These are phyloP conservation scores for Lissonota sp. DNA, from an alignment of 2,888 invertebrate genomes.

Conservation along the genomic window DNA sequence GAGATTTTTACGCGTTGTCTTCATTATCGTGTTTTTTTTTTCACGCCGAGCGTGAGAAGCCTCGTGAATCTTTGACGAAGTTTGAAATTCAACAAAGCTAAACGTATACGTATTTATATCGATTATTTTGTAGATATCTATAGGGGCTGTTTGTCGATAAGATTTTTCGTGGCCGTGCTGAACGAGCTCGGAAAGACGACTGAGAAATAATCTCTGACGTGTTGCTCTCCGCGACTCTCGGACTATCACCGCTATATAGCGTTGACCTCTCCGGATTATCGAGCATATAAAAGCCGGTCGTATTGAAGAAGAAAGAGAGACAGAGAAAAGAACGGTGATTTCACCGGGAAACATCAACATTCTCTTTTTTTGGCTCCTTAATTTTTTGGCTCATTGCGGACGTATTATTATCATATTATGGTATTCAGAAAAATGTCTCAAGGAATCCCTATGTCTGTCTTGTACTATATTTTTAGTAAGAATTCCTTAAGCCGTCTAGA, in stretches of 20 bases:
- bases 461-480: too few relatives aligned
- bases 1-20: conserved; percentile 5
- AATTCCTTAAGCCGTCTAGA: too few relatives aligned
- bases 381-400: too few relatives aligned
- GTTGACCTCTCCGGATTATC: neutral
- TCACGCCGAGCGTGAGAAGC: neutral
- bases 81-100: neutral
- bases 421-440: too few relatives aligned
- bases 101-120: neutral
- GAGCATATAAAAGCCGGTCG: neutral
- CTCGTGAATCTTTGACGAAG: too few relatives aligned
- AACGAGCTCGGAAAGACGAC: conserved; percentile 72
- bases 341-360: too few relatives aligned
- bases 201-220: conserved; percentile 65
- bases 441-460: too few relatives aligned
- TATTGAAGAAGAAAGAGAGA: neutral
- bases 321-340: neutral
- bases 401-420: too few relatives aligned
- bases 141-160: neutral
- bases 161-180: conserved; percentile 61
- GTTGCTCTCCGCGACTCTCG: conserved; percentile 10
- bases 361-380: too few relatives aligned
- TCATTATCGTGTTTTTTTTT: conserved; percentile 37
- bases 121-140: neutral
- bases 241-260: neutral